Evolutionary conservation across 1,140 invertebrate genomes (phyloP), one percentile per base, ranked within the genome.

Genomic region (Steinernema feltiae): DNA sequence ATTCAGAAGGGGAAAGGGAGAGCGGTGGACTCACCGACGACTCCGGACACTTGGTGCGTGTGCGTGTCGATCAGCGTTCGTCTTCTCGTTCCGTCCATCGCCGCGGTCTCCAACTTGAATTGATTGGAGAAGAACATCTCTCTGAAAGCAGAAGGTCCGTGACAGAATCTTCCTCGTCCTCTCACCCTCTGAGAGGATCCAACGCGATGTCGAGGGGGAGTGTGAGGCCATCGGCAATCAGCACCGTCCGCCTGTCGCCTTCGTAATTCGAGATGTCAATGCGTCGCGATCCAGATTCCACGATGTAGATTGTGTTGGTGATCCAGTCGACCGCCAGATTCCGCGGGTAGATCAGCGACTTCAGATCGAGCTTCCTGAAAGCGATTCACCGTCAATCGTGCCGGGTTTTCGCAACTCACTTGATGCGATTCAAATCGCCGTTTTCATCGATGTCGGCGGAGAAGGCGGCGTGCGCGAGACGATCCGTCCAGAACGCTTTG

Each of bases 251-350:
- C 87, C 91, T 91, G 46, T 91, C 88, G 7, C 92, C 92, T 82
- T 92, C 91, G 76, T 95, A 87, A 86, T 95, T 93, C 83, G 95
- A 94, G 0, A 98, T 91, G 85, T 97, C 94, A 70, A 99, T 92
- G 87, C 87, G 94, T 84, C 95, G 93, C 0, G 94, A 94, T 15
- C 95, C 89, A 24, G 92, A 90, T 86, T 99, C 96, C 0, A 93
- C 93, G 12, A 98, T 92, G 87, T 98, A 99, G 1, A 99, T 89
- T 86, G 97, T 98, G 81, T 96, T 92, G 0, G 93, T 93, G 21
- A 98, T 91, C 94, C 95, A 98, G 88, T 99, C 96, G n/a, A 97
- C 91, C 0, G 95, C 94, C 15, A 98, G 48, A 69, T 86, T 0
- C 93, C 91, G 0, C 92, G 91, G 0, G 94, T 95, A 12, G 92